Percentiles rank a stretch among this genome's conserved stretches.
Evolutionary conservation across 2,113 vertebrate genomes (phyloP).

Genomic region (Dicrurus megarhynchus): DNA sequence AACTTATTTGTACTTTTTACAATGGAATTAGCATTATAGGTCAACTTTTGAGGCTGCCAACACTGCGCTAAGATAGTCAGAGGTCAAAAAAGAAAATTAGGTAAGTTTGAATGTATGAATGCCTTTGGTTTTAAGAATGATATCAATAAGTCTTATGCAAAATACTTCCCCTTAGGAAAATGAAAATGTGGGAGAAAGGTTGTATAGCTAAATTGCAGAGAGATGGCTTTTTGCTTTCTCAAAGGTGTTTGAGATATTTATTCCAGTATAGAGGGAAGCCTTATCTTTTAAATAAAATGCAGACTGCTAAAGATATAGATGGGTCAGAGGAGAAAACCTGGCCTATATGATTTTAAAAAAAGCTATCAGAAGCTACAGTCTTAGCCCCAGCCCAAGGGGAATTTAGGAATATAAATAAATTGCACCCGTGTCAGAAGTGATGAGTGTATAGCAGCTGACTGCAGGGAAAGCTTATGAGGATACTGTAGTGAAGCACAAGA

Average conservation of each 20-base stretch:
- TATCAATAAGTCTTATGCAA: neutral
- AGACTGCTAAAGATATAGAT: neutral
- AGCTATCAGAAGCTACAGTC: neutral
- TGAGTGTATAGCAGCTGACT: neutral
- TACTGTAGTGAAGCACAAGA: fast-evolving
- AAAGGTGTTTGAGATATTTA: neutral
- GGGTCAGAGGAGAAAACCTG: neutral
- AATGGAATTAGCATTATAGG: neutral
- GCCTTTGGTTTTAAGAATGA: neutral
- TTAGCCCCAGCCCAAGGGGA: neutral
- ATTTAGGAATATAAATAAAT: neutral
- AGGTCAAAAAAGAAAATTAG: neutral
- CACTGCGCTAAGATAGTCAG: neutral
- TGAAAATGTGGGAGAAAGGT: neutral
- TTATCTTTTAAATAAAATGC: neutral
- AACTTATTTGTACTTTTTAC: neutral
- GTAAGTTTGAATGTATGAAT: neutral
- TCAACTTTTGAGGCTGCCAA: neutral
- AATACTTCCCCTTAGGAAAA: neutral
- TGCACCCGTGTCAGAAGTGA: neutral
- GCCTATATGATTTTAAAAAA: neutral
- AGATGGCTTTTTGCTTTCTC: neutral
- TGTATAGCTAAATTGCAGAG: neutral
- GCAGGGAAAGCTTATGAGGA: neutral
- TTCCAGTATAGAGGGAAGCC: neutral